Evolutionary conservation across 2,888 invertebrate species (phyloP).

Genomic region (Thymelicus acteon): DNA sequence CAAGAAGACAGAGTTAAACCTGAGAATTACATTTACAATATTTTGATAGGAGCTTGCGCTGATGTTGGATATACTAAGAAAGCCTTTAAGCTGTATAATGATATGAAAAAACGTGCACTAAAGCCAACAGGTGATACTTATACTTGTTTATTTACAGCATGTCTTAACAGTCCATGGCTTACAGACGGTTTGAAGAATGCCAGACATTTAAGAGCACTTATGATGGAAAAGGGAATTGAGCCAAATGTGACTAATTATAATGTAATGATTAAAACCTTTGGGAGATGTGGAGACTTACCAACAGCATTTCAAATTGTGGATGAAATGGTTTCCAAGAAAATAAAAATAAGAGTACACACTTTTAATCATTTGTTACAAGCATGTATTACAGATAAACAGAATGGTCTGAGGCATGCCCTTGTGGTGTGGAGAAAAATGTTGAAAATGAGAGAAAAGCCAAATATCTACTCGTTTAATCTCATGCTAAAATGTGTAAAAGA

Average conservation of each 20-base stretch:
- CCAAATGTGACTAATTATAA: conserved; percentile 92
- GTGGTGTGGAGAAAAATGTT: conserved; percentile 95
- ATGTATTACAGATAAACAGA: conserved; percentile 90
- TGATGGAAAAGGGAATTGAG: conserved; percentile 88
- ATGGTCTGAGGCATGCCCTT: conserved; percentile 93
- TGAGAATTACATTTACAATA: conserved; percentile 90
- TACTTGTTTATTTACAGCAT: conserved; percentile 95
- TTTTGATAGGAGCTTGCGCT: conserved; percentile 93
- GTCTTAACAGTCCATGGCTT: conserved; percentile 90
- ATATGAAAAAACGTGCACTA: conserved; percentile 91
- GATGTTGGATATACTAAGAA: conserved; percentile 93
- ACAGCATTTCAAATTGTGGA: conserved; percentile 93
- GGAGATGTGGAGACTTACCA: conserved; percentile 90
- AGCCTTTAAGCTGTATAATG: conserved; percentile 92
- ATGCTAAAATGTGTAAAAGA: conserved; percentile 92
- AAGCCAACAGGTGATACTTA: conserved; percentile 89
- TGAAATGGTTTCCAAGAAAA: conserved; percentile 89
- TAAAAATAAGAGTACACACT: conserved; percentile 87
- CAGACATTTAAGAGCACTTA: conserved; percentile 86
- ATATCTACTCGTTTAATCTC: conserved; percentile 91
- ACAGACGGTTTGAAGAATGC: conserved; percentile 89
- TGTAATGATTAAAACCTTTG: conserved; percentile 96
- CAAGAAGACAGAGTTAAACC: conserved; percentile 92
- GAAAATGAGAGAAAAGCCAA: conserved; percentile 86
- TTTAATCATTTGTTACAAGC: conserved; percentile 93